phyloP scores from a whole-genome alignment of 2,113 vertebrate genomes.

The Pungitius pungitius region DNA sequence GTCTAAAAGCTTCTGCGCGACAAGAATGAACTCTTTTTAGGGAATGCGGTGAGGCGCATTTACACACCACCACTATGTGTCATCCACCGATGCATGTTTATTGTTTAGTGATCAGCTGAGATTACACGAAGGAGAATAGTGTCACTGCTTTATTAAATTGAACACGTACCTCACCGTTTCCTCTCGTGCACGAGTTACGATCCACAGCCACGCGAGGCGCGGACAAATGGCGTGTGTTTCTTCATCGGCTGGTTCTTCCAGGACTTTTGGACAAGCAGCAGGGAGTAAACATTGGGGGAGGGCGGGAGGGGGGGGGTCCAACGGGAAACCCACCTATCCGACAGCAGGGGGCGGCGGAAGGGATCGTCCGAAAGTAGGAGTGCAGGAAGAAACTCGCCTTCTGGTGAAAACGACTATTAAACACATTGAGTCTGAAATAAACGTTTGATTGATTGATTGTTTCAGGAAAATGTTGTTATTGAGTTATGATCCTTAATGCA shows the following conservation, averaged over 20 bases:
- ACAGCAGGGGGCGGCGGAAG: conserved; percentile 24
- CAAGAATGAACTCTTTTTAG: background rate
- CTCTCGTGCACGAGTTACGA: background rate
- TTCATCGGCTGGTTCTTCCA: conserved; percentile 30
- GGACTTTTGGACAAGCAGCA: conserved; percentile 67
- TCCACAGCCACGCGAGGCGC: conserved; percentile 3
- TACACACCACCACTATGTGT: no score
- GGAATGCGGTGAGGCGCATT: no score
- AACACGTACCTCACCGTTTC: conserved; percentile 29
- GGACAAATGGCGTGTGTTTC: conserved; percentile 43
- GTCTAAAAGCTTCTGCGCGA: background rate
- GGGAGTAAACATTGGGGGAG: conserved; percentile 35
- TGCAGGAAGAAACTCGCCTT: background rate
- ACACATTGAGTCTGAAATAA: no score
- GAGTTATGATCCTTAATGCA: background rate
- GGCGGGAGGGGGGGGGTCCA: background rate
- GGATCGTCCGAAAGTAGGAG: conserved; percentile 19
- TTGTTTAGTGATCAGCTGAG: background rate
- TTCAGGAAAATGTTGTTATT: background rate
- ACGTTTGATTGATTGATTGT: no score
- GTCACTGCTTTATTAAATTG: background rate
- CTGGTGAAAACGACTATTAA: background rate
- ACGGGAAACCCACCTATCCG: conserved; percentile 10
- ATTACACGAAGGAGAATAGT: background rate
- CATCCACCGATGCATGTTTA: background rate